Evolutionary conservation across 2,888 invertebrate species (phyloP).

Genomic region (Heliconius charithonia): DNA sequence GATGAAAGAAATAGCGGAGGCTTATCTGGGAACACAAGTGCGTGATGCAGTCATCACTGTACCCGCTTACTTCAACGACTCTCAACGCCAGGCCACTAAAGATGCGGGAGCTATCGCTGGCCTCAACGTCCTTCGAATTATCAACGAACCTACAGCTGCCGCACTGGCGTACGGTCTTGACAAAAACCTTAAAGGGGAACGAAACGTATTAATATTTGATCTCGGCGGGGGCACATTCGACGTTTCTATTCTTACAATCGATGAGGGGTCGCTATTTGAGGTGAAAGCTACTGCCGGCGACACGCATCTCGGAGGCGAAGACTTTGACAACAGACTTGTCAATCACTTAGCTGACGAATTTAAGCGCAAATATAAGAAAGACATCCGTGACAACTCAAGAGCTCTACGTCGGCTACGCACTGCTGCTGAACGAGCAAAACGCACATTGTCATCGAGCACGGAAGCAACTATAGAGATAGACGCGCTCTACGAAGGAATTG

Average conservation of each 20-base stretch:
- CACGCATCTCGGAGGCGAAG: slow-evolving; percentile 92
- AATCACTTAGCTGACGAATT: slow-evolving; percentile 84
- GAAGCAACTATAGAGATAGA: slow-evolving; percentile 90
- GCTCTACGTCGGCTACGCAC: slow-evolving; percentile 88
- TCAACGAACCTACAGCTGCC: slow-evolving; percentile 92
- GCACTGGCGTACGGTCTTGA: slow-evolving; percentile 89
- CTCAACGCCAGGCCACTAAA: neutral
- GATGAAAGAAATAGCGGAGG: slow-evolving; percentile 87
- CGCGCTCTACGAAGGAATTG: slow-evolving; percentile 88
- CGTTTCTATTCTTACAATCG: neutral
- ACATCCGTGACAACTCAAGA: slow-evolving; percentile 86
- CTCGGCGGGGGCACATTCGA: slow-evolving; percentile 53
- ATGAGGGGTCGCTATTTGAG: slow-evolving; percentile 85
- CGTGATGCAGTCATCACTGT: slow-evolving; percentile 92
- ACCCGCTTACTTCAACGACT: slow-evolving; percentile 90
- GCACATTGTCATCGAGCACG: slow-evolving; percentile 89
- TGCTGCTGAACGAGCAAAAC: slow-evolving; percentile 90
- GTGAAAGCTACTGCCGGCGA: slow-evolving; percentile 93
- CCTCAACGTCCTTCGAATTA: slow-evolving; percentile 87
- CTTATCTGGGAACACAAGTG: slow-evolving; percentile 86
- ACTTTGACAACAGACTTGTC: slow-evolving; percentile 82
- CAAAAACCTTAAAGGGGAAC: slow-evolving; percentile 86
- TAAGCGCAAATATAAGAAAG: slow-evolving; percentile 87
- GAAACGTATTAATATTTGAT: slow-evolving; percentile 86
- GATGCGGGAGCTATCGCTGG: neutral